Percentiles rank a stretch among this genome's conserved stretches.
Evolutionary conservation across 2,888 invertebrate genomes (phyloP).

Genomic region (Mactromeris polynyma): DNA sequence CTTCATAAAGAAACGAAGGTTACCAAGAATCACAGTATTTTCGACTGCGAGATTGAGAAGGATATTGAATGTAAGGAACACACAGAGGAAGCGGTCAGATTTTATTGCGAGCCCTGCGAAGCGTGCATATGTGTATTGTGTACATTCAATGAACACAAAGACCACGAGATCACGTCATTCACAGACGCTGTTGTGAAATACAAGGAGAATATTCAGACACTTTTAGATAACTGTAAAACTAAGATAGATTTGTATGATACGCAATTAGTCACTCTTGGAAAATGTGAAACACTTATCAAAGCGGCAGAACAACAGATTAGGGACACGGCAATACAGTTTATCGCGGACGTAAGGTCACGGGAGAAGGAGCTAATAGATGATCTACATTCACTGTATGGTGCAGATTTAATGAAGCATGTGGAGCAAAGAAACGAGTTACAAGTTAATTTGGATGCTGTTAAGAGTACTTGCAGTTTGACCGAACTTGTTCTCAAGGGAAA

Average conservation of each 20-base stretch:
- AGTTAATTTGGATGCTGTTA: constrained; percentile 85
- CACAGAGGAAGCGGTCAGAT: constrained; percentile 86
- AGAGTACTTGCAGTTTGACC: constrained; percentile 87
- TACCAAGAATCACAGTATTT: constrained; percentile 86
- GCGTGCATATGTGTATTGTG: constrained; percentile 87
- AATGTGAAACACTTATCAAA: constrained; percentile 85
- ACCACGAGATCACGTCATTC: constrained; percentile 86
- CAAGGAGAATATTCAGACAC: constrained; percentile 85
- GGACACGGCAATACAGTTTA: constrained; percentile 86
- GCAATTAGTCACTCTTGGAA: constrained; percentile 82
- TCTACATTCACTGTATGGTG: constrained; percentile 85
- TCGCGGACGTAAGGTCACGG: constrained; percentile 85
- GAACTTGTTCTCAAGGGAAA: constrained; percentile 87
- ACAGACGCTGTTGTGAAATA: constrained; percentile 86
- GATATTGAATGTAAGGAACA: constrained; percentile 87
- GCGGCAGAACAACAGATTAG: constrained; percentile 86
- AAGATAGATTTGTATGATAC: constrained; percentile 85
- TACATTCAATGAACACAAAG: constrained; percentile 87
- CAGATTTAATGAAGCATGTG: constrained; percentile 86
- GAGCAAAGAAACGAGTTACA: constrained; percentile 84
- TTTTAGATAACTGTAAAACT: constrained; percentile 84
- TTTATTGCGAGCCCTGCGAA: constrained; percentile 87
- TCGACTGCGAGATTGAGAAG: constrained; percentile 87
- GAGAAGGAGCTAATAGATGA: constrained; percentile 87
- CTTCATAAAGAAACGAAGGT: constrained; percentile 87